Base-by-base conservation (phyloP, 2,797 vertebrate species). In the Erithacus rubecula region DNA sequence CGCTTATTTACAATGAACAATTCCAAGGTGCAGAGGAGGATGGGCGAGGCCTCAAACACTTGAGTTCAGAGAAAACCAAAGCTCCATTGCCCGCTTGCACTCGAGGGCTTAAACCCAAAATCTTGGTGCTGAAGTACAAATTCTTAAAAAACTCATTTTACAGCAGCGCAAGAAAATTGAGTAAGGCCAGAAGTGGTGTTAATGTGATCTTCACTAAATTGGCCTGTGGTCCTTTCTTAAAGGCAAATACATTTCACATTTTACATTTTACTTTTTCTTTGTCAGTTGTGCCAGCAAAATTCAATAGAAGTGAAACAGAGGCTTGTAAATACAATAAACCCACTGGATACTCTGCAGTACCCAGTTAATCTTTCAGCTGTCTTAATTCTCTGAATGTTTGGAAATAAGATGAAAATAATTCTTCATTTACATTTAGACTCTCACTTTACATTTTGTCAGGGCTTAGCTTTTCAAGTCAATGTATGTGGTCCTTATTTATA, bases 11-110 rank as follows among this genome's bases (percentile, higher is more conserved):
- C 30, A 39, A 11, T 67, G 16, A 56, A n/a, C 32, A 68, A 0
- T 87, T 87, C 32, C 10, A 15, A 29, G 32, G 26, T 68, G 68
- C 34, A 68, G 71, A 29, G 37, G 18, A 55, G 27, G 6, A 1
- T 24, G 52, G 26, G 24, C 81, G 76, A 52, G 58, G n/a, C 55
- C 41, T 70, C 13, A 39, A 83, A 30, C 32, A 14, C 4, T 72
- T 60, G 64, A 49, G 46, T 65, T 72, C 16, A 60, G 64, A 26
- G 55, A 34, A 30, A 70, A 9, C 8, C 0, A 1, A 70, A 86
- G 43, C 36, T 89, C 24, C 7, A 2, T 21, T 32, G 47, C 51
- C 23, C 0, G 0, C 46, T 67, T 55, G 59, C 15, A 7, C 24
- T 41, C 68, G 36, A 16, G 41, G 80, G 13, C 20, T 75, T 71